Percentiles rank a stretch among this genome's conserved stretches.
Evolutionary conservation across 2,888 invertebrate species (phyloP).

Genomic region (Noctua janthina): DNA sequence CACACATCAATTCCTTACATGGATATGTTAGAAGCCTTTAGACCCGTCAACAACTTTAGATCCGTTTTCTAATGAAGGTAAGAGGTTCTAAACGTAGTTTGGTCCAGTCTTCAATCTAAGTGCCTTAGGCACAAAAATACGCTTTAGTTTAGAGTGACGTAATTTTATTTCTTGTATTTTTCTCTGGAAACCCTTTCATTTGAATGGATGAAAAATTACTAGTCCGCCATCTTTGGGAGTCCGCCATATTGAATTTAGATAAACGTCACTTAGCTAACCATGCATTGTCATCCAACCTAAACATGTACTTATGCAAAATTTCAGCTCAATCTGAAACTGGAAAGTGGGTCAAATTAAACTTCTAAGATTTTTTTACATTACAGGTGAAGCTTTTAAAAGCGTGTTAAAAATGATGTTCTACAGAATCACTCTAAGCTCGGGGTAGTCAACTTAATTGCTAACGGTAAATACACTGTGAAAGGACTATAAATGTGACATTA

Average conservation of each 20-base stretch:
- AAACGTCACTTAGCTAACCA: neutral
- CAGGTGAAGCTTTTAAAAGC: neutral
- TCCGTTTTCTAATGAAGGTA: conserved; percentile 8
- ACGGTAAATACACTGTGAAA: neutral
- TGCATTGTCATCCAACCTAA: neutral
- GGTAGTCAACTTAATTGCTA: neutral
- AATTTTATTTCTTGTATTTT: neutral
- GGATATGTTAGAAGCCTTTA: neutral
- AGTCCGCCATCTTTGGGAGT: neutral
- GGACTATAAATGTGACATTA: neutral
- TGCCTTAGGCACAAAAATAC: conserved; percentile 25
- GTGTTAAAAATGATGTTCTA: neutral
- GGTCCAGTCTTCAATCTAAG: conserved; percentile 4
- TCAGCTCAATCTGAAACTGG: neutral
- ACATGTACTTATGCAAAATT: neutral
- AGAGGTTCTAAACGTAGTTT: conserved; percentile 5
- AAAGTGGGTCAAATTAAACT: neutral
- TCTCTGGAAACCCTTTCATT: too few species aligned
- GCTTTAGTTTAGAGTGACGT: neutral
- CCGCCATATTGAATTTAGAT: neutral
- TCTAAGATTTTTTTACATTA: neutral
- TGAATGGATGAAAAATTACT: neutral
- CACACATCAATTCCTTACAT: neutral
- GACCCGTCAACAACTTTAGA: neutral
- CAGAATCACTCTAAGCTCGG: neutral